Conservation (phyloP, 2,888 invertebrate genomes). For the Hydropsyche betteni region DNA sequence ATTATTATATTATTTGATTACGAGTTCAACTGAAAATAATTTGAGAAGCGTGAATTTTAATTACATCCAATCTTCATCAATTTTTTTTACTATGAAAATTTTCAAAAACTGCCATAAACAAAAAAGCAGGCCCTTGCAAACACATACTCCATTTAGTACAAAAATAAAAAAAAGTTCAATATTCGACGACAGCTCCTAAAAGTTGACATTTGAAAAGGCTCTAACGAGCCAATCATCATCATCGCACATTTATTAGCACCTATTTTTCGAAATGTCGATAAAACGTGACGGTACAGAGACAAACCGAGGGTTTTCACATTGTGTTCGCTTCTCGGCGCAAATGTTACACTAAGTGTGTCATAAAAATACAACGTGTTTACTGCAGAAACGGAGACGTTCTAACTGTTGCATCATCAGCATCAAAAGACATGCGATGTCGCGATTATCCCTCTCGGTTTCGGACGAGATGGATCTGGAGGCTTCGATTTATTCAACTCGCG, state of each 20-base stretch:
- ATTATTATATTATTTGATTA: too few relatives aligned
- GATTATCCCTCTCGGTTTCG: constrained; percentile 2
- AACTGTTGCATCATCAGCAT: constrained; percentile 30
- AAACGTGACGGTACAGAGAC: constrained; percentile 22
- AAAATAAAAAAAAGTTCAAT: too few relatives aligned
- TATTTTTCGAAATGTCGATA: constrained; percentile 5
- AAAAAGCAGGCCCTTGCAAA: too few relatives aligned
- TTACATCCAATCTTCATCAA: too few relatives aligned
- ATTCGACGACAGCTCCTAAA: too few relatives aligned
- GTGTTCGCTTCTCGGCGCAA: neutral
- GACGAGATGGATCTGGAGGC: too few relatives aligned
- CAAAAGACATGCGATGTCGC: constrained; percentile 32
- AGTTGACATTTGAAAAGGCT: neutral
- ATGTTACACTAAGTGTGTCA: constrained; percentile 33
- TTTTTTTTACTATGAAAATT: too few relatives aligned
- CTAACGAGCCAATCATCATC: constrained; percentile 6
- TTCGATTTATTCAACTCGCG: too few relatives aligned
- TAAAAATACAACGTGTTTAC: constrained; percentile 35
- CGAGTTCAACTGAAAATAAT: too few relatives aligned
- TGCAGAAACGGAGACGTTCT: neutral
- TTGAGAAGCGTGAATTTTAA: too few relatives aligned
- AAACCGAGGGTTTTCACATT: neutral
- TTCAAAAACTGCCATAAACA: too few relatives aligned
- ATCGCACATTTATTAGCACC: neutral
- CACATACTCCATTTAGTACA: too few relatives aligned